A percentile compares a stretch with the other conserved stretches of the same genome.
phyloP scores from a whole-genome alignment of 2,888 invertebrate genomes.

The Clivina fossor region DNA sequence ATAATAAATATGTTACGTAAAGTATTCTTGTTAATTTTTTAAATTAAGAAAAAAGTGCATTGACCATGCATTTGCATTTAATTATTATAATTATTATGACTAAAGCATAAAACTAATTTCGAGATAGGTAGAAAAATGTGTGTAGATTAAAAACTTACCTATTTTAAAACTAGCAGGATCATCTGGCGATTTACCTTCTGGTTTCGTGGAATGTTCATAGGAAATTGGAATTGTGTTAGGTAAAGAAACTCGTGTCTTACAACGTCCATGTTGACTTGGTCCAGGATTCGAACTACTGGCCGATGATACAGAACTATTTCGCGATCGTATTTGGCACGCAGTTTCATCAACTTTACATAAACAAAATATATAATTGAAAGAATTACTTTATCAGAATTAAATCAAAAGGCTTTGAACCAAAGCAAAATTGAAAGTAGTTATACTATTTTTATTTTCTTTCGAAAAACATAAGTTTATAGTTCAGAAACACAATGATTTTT shows the following conservation, averaged over 20 bases:
- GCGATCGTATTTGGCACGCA: neutral
- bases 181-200: neutral
- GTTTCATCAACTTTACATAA: neutral
- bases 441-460: too few species aligned
- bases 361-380: neutral
- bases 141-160: conserved; percentile 13
- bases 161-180: conserved; percentile 9
- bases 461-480: too few species aligned
- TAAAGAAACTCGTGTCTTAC: conserved; percentile 14
- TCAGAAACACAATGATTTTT: too few species aligned
- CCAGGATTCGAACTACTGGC: neutral
- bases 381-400: too few species aligned
- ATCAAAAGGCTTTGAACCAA: too few species aligned
- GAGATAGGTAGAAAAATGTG: too few species aligned
- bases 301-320: conserved; percentile 4
- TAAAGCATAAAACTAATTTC: too few species aligned
- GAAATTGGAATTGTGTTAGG: neutral
- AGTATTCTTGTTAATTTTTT: neutral
- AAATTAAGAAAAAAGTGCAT: too few species aligned
- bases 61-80: too few species aligned
- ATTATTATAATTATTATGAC: too few species aligned
- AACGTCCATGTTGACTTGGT: too few species aligned
- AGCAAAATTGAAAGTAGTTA: too few species aligned
- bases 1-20: neutral
- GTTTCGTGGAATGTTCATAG: conserved; percentile 2